Evolutionary conservation across 1,140 invertebrate genomes (phyloP), one percentile per base, ranked within the genome.

Genomic region (Cryptotermes secundus): DNA sequence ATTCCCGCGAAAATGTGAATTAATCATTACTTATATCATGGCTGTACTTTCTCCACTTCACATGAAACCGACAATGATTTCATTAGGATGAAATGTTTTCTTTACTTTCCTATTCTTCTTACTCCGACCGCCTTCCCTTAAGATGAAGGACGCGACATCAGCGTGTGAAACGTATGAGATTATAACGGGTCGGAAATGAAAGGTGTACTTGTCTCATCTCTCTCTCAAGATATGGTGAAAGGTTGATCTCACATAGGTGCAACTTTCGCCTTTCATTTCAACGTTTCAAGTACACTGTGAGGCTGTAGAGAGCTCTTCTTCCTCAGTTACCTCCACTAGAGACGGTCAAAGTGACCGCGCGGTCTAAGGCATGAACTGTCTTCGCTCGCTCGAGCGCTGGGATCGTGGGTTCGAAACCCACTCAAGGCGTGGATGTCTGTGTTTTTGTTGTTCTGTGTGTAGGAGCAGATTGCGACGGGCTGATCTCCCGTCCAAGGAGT

Each of bases 231-330:
- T 16, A 72, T 14, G 59, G 59, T 72, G 59, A 72, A 72, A 72
- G 59, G 59, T 31, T 26, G 59, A n/a, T 26, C 59, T 72, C 59
- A 72, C 31, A 72, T 14, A 72, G 26, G 59, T 6, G n/a, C 26
- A 72, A 72, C 59, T 72, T 72, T 72, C 59, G 59, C 59, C 59
- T 72, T 72, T 72, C 59, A 72, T 72, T 72, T 72, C n/a, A n/a
- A 72, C 59, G 59, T 31, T 72, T 72, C 4, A 72, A 72, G 59
- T 31, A 72, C n/a, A 72, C 45, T 42, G 3, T 22, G 45, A 49
- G 45, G 22, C 3, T 49, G 45, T 7, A 31, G 26, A 72, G 10
- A n/a, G 26, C 26, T 1, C 59, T 1, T 59, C 19, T 22, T 59
- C n/a, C n/a, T n/a, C n/a, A n/a, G n/a, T n/a, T n/a, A n/a, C n/a